Conservation (phyloP, 2,797 vertebrate genomes). For the Ctenochaetus hawaiiensis region DNA sequence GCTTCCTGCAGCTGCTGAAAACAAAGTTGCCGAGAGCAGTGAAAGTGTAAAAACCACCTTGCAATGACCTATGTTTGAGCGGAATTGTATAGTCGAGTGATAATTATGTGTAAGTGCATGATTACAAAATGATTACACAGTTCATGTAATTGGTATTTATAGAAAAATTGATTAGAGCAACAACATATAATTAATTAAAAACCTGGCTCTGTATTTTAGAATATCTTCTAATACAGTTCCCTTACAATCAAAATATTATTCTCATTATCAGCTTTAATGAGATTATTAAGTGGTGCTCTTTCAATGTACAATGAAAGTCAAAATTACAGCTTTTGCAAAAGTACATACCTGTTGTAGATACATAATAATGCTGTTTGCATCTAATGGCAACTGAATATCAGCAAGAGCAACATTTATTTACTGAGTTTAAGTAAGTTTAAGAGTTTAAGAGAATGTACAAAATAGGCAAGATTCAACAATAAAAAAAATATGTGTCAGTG, state of each 20-base stretch:
- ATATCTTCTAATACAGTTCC: too few relatives aligned
- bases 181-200: background rate
- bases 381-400: background rate
- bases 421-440: background rate
- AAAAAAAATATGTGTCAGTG: background rate
- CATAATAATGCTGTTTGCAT: too few relatives aligned
- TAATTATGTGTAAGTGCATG: background rate
- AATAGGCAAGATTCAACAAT: background rate
- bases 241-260: too few relatives aligned
- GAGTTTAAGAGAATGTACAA: background rate
- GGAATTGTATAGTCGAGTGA: background rate
- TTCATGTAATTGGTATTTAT: background rate
- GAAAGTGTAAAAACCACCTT: background rate
- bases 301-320: too few relatives aligned
- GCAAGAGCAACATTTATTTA: background rate
- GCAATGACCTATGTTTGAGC: background rate
- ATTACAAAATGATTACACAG: background rate
- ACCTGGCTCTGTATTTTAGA: too few relatives aligned
- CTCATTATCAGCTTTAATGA: too few relatives aligned
- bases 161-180: background rate
- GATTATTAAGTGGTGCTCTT: too few relatives aligned
- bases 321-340: too few relatives aligned
- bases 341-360: too few relatives aligned
- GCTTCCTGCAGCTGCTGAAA: slow-evolving; percentile 19
- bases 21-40: slow-evolving; percentile 15